Evolutionary conservation across 2,888 invertebrate genomes (phyloP), one percentile per base, ranked within the genome.

Genomic region (Mythimna impura): DNA sequence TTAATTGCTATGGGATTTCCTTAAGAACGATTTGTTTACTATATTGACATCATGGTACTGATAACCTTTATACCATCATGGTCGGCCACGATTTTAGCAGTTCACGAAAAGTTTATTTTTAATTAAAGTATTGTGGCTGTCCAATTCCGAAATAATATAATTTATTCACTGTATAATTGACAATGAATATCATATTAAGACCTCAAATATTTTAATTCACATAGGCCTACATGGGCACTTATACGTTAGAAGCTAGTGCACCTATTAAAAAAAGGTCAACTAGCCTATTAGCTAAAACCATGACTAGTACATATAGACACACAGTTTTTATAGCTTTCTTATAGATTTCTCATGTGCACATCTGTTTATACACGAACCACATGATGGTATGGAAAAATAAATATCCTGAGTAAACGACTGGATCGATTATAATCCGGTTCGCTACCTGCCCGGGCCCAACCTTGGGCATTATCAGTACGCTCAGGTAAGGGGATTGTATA

Each of bases 401-500:
- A 88, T 87, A 88, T 86, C 84, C 87, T 86, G 83, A 83, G 84
- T 83, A 86, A 86, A 86, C 77, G 86, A 78, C 85, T 86, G 90
- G 88, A 90, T 91, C 91, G 90, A 93, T 92, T 92, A 91, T 91
- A 93, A 92, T 91, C 90, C 91, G 90, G 89, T 89, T 90, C 88
- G 89, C 93, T 94, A 93, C 94, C 94, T 94, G 95, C 93, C 88
- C 87, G 85, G 88, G 70, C 88, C 89, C 90, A 87, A 90, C 91
- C 88, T 89, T 87, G 86, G 84, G 86, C 86, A 90, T 93, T 93
- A 94, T 93, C 92, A 91, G 85, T 87, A 83, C 87, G 84, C 88
- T 86, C 94, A 95, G 95, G 95, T 95, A 95, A 91, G 90, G 86
- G 90, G 87, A 91, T 91, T 90, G 90, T 91, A 86, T 87, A 84